Evolutionary conservation across 2,797 vertebrate genomes (phyloP).

Genomic region (Acanthis flammea): DNA sequence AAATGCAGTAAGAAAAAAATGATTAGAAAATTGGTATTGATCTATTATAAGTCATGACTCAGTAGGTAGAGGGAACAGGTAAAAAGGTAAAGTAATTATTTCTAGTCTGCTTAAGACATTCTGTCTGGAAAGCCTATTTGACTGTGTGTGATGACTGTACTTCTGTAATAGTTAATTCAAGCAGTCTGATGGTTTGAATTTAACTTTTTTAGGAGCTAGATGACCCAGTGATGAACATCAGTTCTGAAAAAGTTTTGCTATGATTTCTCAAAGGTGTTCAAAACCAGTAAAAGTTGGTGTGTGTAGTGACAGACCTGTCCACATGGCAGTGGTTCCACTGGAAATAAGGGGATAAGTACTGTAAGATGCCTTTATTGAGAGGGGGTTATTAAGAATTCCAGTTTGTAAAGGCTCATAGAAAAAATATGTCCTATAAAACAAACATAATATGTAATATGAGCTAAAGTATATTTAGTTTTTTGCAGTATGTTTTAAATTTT

Average conservation of each 20-base stretch:
- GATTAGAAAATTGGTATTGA: not conserved
- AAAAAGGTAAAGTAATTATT: not conserved
- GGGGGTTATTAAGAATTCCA: not conserved
- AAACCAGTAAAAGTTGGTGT: not conserved
- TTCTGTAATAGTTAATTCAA: not conserved
- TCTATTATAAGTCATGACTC: not conserved
- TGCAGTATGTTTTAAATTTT: not conserved
- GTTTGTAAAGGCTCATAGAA: not conserved
- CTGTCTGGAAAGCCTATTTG: not conserved
- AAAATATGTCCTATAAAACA: not conserved
- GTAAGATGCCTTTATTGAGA: not conserved
- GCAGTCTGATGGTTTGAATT: not conserved
- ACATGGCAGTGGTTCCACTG: not conserved
- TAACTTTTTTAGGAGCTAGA: not conserved
- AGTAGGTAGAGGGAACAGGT: not conserved
- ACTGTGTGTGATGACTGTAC: not conserved
- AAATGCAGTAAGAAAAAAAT: not conserved
- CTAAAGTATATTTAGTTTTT: not conserved
- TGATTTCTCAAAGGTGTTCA: not conserved
- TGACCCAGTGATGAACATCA: not conserved
- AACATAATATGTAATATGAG: not conserved
- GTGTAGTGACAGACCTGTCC: not conserved
- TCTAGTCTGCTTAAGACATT: not conserved
- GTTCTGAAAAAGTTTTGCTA: not conserved
- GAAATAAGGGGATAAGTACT: not conserved